Conservation (phyloP, 2,797 vertebrate genomes). For the Tapirus indicus region DNA sequence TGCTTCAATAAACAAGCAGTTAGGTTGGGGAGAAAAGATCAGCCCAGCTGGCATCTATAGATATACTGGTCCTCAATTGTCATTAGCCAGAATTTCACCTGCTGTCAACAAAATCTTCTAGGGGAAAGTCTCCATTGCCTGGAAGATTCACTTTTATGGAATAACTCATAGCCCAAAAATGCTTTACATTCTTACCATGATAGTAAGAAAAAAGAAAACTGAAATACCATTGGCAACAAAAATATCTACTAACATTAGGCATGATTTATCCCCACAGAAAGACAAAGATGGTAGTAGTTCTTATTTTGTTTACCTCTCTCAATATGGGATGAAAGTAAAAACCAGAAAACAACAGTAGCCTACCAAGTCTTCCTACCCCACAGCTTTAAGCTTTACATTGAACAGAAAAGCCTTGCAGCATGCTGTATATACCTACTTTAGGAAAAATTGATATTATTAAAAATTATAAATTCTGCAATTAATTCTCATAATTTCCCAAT, state of each 20-base stretch:
- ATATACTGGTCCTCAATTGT: conserved; percentile 3
- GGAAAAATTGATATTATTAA: neutral
- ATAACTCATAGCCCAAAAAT: neutral
- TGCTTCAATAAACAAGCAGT: conserved; percentile 58
- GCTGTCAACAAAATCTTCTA: conserved; percentile 25
- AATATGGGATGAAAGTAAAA: neutral
- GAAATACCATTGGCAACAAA: neutral
- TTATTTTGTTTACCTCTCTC: conserved; percentile 41
- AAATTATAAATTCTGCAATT: neutral
- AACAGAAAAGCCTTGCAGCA: neutral
- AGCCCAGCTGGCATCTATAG: conserved; percentile 24
- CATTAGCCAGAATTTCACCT: conserved; percentile 59
- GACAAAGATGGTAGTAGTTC: neutral
- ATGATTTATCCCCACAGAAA: conserved; percentile 13
- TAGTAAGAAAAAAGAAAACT: neutral
- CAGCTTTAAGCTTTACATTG: neutral
- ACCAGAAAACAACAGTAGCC: neutral
- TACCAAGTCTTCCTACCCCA: neutral
- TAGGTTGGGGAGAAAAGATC: conserved; percentile 6
- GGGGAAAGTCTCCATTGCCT: conserved; percentile 27
- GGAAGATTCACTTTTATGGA: conserved; percentile 40
- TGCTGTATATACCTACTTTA: neutral
- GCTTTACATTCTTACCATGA: neutral
- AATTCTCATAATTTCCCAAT: neutral
- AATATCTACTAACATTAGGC: conserved; percentile 16